Evolutionary conservation across 2,797 vertebrate genomes (phyloP), one percentile per base, ranked within the genome.

Genomic region (Numenius phaeopus): DNA sequence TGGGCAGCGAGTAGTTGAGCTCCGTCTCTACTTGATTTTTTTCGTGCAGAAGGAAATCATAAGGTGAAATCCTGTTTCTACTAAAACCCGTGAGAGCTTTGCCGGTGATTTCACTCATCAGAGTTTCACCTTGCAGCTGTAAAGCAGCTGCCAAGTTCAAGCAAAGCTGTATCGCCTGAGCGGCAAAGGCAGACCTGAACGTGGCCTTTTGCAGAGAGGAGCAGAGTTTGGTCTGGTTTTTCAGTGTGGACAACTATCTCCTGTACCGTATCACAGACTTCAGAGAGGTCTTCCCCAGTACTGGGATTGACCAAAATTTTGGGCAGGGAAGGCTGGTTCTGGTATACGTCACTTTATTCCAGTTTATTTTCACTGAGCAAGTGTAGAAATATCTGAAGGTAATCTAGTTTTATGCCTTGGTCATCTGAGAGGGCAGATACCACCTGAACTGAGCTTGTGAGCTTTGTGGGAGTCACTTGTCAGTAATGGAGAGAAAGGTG

Each of bases 1-100:
- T 96, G 94, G 94, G 94, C 95, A 94, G 90, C 55, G 84, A 95
- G 79, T 92, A 93, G 84, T 19, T 86, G 78, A 92, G 72, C 89
- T 94, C 58, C 0, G 2, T 86, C 65, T 76, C 82, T 78, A 24
- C 81, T 62, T 75, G 57, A 7, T 65, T 44, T 87, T 86, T 94
- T 81, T 32, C 4, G 0, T 50, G 32, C 87, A 94, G 94, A 94
- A 96, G 83, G 94, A 95, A 96, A 94, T 92, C 89, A 81, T 95
- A 92, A 94, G 62, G 65, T 92, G 66, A 97, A 97, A 94, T 93
- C 59, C 78, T 92, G 67, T 89, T 92, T 96, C 57, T 89, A 27
- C 54, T 96, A 34, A 85, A 85, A 42, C 39, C 47, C 61, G 23
- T 12, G 66, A 85, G 83, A 78, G 67, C 44, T 92, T 94, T 16